A percentile compares a stretch with the other conserved stretches of the same genome.
These are phyloP conservation scores for Cephus runcator DNA, from an alignment of 2,888 invertebrate genomes.

Conservation along the genomic window DNA sequence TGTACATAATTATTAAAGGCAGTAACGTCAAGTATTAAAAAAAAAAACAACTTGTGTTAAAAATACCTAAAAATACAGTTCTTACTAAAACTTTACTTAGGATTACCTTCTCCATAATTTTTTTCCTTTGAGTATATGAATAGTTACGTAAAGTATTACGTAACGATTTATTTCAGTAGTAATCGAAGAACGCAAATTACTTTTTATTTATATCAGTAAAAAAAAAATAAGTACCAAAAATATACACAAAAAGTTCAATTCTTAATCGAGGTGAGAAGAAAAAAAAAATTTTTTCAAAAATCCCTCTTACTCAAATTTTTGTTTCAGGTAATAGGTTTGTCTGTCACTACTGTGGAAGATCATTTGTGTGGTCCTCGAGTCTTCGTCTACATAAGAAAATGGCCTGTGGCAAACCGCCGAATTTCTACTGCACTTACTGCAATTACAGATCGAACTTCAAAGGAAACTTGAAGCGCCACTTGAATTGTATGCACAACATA, in stretches of 20 bases:
- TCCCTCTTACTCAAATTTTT: constrained; percentile 31
- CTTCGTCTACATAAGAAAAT: constrained; percentile 52
- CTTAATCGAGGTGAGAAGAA: not conserved
- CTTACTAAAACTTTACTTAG: not conserved
- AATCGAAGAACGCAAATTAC: not conserved
- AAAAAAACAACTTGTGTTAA: not conserved
- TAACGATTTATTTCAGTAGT: too few species aligned
- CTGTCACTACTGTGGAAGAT: constrained; percentile 49
- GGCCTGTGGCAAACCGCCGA: constrained; percentile 55
- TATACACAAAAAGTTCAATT: too few species aligned
- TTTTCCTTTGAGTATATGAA: constrained; percentile 10
- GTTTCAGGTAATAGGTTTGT: constrained; percentile 49
- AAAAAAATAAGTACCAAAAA: not conserved
- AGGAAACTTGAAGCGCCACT: constrained; percentile 54
- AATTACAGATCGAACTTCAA: constrained; percentile 54
- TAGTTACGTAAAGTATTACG: constrained; percentile 11
- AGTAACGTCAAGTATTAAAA: not conserved
- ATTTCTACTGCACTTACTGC: constrained; percentile 47
- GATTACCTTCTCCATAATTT: not conserved
- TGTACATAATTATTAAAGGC: not conserved
- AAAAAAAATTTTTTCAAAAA: too few species aligned
- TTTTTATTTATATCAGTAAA: not conserved
- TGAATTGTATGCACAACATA: constrained; percentile 40
- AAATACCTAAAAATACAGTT: not conserved
- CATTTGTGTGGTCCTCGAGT: constrained; percentile 52